Conservation (phyloP, 2,888 invertebrate genomes). For the Malachius bipustulatus region DNA sequence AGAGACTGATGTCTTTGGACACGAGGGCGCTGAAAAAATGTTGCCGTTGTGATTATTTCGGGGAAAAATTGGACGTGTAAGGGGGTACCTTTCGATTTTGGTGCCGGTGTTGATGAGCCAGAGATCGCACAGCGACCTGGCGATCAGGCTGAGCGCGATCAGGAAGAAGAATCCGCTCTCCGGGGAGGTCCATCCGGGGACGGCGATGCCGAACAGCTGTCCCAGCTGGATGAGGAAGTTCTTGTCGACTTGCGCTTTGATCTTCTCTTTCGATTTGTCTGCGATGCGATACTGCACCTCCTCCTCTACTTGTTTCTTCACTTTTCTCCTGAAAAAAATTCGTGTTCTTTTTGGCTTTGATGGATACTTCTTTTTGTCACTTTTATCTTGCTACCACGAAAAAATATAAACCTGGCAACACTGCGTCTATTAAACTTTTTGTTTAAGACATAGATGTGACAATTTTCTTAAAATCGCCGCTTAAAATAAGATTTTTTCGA, state of each 20-base stretch:
- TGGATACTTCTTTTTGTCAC: too few species aligned
- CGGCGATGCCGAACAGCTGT: slow-evolving; percentile 56
- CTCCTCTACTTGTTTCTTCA: slow-evolving; percentile 47
- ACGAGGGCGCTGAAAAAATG: slow-evolving; percentile 71
- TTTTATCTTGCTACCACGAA: too few species aligned
- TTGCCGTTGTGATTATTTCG: background rate
- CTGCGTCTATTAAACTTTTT: too few species aligned
- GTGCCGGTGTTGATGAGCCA: slow-evolving; percentile 97
- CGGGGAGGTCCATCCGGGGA: slow-evolving; percentile 66
- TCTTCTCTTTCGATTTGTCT: slow-evolving; percentile 47
- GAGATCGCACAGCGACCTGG: slow-evolving; percentile 87
- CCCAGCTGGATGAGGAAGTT: slow-evolving; percentile 59
- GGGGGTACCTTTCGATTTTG: slow-evolving; percentile 72
- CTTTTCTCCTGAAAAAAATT: slow-evolving; percentile 31
- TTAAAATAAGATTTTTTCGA: too few species aligned
- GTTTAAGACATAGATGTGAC: too few species aligned
- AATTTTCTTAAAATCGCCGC: too few species aligned
- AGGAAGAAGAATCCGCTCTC: slow-evolving; percentile 63
- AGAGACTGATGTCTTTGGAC: slow-evolving; percentile 67
- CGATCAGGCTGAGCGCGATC: slow-evolving; percentile 70
- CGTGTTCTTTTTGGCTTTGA: too few species aligned
- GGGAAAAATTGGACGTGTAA: background rate
- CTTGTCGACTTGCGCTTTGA: slow-evolving; percentile 66
- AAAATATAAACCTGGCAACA: too few species aligned
- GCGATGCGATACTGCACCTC: slow-evolving; percentile 71